A percentile compares a stretch with the other conserved stretches of the same genome.
These are phyloP conservation scores for Myocastor coypus DNA, from an alignment of 2,113 vertebrate genomes.

Conservation along the genomic window DNA sequence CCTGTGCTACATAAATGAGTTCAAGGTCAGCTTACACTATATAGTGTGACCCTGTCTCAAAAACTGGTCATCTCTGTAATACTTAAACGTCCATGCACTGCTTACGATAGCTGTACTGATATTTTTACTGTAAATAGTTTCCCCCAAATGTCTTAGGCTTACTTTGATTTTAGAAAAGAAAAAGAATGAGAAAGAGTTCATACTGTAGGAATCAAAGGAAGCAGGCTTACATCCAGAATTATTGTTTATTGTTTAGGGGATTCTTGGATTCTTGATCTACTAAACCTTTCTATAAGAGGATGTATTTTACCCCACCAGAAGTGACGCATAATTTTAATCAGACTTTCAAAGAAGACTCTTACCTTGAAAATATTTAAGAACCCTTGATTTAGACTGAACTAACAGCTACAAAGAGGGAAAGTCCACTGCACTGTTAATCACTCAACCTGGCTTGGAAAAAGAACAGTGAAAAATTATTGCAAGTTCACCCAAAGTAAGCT, in stretches of 20 bases:
- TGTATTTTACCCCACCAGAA: background rate
- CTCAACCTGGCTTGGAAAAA: background rate
- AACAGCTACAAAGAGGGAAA: background rate
- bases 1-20: too few relatives aligned
- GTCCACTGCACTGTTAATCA: background rate
- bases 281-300: background rate
- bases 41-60: background rate
- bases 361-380: slow-evolving; percentile 25
- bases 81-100: background rate
- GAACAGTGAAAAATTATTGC: background rate
- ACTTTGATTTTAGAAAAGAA: slow-evolving; percentile 45
- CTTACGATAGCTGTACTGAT: background rate
- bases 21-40: background rate
- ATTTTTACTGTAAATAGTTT: slow-evolving; percentile 2
- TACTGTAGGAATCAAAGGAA: slow-evolving; percentile 1
- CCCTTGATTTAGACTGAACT: slow-evolving; percentile 18
- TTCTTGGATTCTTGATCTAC: slow-evolving; percentile 47
- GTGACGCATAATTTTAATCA: background rate
- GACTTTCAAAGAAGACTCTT: background rate
- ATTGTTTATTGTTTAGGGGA: background rate
- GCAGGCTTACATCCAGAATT: background rate
- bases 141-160: background rate
- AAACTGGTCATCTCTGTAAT: background rate
- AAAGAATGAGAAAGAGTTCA: slow-evolving; percentile 34
- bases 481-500: background rate